Base-by-base conservation (phyloP, 2,888 invertebrate genomes). In the Keiferia lycopersicella region DNA sequence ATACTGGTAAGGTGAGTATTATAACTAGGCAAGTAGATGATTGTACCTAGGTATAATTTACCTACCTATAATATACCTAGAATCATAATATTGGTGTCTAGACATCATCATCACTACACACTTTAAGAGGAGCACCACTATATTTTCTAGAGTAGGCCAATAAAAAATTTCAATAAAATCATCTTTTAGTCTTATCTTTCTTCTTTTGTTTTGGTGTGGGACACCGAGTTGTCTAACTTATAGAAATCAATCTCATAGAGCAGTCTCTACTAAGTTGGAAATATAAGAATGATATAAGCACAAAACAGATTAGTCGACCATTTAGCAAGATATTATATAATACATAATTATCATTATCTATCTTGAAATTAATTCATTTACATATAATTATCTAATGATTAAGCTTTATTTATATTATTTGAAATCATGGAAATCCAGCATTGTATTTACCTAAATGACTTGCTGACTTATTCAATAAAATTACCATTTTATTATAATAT, bases 341-440 rank as follows among this genome's bases (percentile, higher is more conserved):
- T 41, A 34, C 6, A 8, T 41, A 39, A 8, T 39, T 39, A 41
- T 41, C 41, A 41, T 41, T 34, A 34, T 34, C 1, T 41, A 41
- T n/a, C 41, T 41, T 14, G 14, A 41, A 2, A 14, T 41, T 2
- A 41, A 2, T 41, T 41, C 41, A 14, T 41, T 41, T 14, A 3
- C 12, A 41, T 41, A 41, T 3, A 3, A 41, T 41, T n/a, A 41
- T 41, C 2, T 41, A 14, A 41, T 14, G 41, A 41, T 41, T 41
- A 41, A 41, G 41, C 41, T 41, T 41, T n/a, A n/a, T n/a, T 41
- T 41, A 41, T 41, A 41, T 41, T 41, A 41, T 41, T 41, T 41
- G 6, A 45, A 45, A 34, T 16, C 45, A 64, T 64, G 57, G 56
- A 34, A 53, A 14, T 34, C 63, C n/a, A 50, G 59, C 38, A 50